Evolutionary conservation across 2,888 invertebrate species (phyloP), one percentile per base, ranked within the genome.

Genomic region (Calameuta idolon): DNA sequence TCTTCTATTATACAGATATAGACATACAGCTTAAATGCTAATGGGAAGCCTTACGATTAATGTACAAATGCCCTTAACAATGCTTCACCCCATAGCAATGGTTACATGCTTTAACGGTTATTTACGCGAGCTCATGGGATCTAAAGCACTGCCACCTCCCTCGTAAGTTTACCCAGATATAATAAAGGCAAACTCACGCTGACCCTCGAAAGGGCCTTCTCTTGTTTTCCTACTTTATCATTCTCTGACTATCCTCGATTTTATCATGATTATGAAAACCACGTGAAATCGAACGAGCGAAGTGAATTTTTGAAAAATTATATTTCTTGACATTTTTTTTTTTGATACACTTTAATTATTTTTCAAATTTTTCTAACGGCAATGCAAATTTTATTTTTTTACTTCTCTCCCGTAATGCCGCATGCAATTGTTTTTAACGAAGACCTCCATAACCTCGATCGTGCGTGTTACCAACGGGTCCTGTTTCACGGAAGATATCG

Each of bases 391-490:
- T 55, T 55, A 55, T 23, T 0, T 23, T 23, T 23, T 9, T 2
- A 23, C 55, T 23, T 23, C 9, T 55, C 9, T 23, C 23, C 55
- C 55, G 9, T 55, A 55, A 55, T 9, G 55, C 23, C 55, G 23
- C 23, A 23, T 55, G 55, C 55, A 55, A 55, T 23, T 55, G 55
- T 55, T 55, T 55, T 55, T 23, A 23, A 55, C 0, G 55, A 55
- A 23, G 23, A 23, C 9, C 55, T 55, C 23, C 55, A 55, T 55
- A 55, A 55, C 55, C 55, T 55, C 55, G 69, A 69, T 83, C 82
- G 79, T 79, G 79, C 83, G 83, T 83, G 83, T 83, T 83, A 55
- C 55, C 55, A 55, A 55, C 55, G 55, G 55, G 23, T 55, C 23
- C 9, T 55, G 55, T 55, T 23, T 55, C 55, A 55, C 55, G 55